Conservation (phyloP, 2,797 vertebrate species). For the Falco novaeseelandiae region DNA sequence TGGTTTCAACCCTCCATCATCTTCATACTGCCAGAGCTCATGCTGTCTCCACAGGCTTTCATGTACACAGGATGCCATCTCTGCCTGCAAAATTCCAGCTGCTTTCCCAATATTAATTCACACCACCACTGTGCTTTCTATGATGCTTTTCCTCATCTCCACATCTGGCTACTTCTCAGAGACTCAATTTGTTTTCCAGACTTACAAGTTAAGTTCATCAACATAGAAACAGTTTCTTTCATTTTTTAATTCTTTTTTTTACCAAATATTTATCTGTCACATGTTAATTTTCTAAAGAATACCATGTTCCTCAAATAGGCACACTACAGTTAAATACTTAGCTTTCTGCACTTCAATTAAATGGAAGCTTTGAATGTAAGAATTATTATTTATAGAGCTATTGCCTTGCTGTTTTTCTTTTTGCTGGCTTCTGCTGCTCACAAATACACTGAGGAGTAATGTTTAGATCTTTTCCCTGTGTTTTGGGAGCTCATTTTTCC, state of each 20-base stretch:
- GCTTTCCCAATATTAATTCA: constrained; percentile 24
- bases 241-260: not conserved
- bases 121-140: not conserved
- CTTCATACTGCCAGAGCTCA: constrained; percentile 2
- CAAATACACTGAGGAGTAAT: not conserved
- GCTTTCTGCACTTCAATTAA: not conserved
- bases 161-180: not conserved
- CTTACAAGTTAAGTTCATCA: not conserved
- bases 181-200: constrained; percentile 7
- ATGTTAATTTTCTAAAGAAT: not conserved
- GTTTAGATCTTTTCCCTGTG: constrained; percentile 24
- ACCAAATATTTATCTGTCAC: not conserved
- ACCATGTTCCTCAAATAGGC: not conserved
- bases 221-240: not conserved
- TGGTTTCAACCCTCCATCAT: not conserved
- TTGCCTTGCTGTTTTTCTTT: not conserved
- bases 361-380: not conserved
- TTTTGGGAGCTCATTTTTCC: constrained; percentile 8
- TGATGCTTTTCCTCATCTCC: not conserved
- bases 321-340: not conserved
- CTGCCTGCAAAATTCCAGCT: constrained; percentile 1
- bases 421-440: constrained; percentile 1
- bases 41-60: constrained; percentile 20
- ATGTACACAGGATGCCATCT: not conserved
- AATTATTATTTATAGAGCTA: not conserved